Base-by-base conservation (phyloP, 1,140 invertebrate species). In the Drosophila guanche region DNA sequence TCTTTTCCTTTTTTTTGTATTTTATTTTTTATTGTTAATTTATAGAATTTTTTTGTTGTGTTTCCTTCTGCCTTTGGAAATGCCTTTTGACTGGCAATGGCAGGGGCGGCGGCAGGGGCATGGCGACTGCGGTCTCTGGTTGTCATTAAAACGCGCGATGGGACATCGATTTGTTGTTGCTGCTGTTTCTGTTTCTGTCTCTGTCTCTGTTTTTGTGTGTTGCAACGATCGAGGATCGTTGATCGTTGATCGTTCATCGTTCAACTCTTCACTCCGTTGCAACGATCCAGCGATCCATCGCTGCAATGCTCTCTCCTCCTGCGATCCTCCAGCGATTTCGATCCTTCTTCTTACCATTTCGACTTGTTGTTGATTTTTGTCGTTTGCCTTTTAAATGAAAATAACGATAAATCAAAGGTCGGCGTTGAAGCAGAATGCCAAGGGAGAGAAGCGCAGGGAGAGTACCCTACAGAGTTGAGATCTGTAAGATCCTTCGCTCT, bases 141-240 rank as follows among this genome's bases (percentile, higher is more conserved):
- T 86, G 81, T 86, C 81, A 86, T 86, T 86, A 86, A 86, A 86
- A 88, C 69, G 81, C 81, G 83, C 81, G 81, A 88, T 86, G 81
- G 83, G 81, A 88, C 81, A 86, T 81, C 81, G 81, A 88, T 75
- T 88, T 67, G 54, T 52, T 69, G 51, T 54, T 58, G 46, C 16
- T 61, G 45, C 33, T 72, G 42, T 14, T 51, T 10, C 43, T 73
- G 45, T 25, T 80, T 41, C 52, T 60, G 46, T 58, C 40, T 6
- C 14, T 33, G 22, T 48, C 57, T 23, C 54, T 80, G 51, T 60
- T 67, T 47, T 60, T 84, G 56, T 47, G 57, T 84, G 56, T 53
- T 81, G 48, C 33, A 37, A 25, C 8, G 47, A 57, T 60, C 65
- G 58, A 42, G 43, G 59, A 57, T 68, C 47, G 53, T 59, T 76